Percentiles rank a stretch among this genome's conserved stretches.
Evolutionary conservation across 2,888 invertebrate genomes (phyloP).

Genomic region (Drosophila robusta): DNA sequence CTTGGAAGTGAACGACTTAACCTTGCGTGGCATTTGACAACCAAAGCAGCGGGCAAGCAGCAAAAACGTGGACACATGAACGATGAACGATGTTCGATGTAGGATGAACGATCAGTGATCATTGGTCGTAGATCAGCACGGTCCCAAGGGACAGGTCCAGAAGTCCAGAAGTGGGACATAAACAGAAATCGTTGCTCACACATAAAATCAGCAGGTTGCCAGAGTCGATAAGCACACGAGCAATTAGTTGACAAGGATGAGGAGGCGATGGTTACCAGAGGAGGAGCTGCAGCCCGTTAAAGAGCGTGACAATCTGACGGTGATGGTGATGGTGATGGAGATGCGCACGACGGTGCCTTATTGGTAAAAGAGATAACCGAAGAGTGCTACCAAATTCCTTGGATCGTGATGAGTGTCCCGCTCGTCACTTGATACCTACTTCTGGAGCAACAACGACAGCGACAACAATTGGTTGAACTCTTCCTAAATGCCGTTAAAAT

Average conservation of each 20-base stretch:
- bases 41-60: slow-evolving; percentile 32
- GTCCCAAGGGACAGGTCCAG: slow-evolving; percentile 30
- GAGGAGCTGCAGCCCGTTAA: slow-evolving; percentile 6
- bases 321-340: slow-evolving; percentile 39
- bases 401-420: slow-evolving; percentile 67
- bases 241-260: slow-evolving; percentile 65
- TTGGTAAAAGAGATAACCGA: slow-evolving; percentile 39
- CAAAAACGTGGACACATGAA: slow-evolving; percentile 61
- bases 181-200: slow-evolving; percentile 24
- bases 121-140: slow-evolving; percentile 41
- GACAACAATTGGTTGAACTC: slow-evolving; percentile 2
- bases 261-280: slow-evolving; percentile 3
- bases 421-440: slow-evolving; percentile 49
- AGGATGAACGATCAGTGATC: slow-evolving; percentile 28
- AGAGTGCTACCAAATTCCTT: slow-evolving; percentile 32
- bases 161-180: slow-evolving; percentile 29
- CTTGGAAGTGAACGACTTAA: slow-evolving; percentile 56
- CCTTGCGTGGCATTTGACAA: slow-evolving; percentile 59
- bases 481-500: slow-evolving; percentile 60
- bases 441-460: slow-evolving; percentile 30
- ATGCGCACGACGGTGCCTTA: slow-evolving; percentile 70
- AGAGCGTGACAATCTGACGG: slow-evolving; percentile 53
- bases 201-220: slow-evolving; percentile 53
- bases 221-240: slow-evolving; percentile 50
- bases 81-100: slow-evolving; percentile 30